Evolutionary conservation across 2,797 vertebrate species (phyloP), one percentile per base, ranked within the genome.

Genomic region (Melanitta fusca): DNA sequence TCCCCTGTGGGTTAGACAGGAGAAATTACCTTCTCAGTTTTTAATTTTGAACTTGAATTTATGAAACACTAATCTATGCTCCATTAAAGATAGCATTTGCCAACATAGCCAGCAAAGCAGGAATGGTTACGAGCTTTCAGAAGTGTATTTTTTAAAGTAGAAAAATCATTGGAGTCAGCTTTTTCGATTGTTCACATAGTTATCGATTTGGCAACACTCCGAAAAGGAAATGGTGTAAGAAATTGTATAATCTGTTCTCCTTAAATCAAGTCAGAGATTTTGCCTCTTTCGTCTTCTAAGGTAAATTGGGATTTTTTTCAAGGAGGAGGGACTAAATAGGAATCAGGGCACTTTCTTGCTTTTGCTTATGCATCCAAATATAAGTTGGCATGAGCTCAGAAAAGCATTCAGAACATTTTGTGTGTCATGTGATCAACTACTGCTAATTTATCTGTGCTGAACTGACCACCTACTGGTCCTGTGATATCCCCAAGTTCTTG

Each of bases 1-100:
- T 93, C 82, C 54, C 77, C 80, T 27, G 70, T 8, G 80, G 53
- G 56, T 64, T 61, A 85, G 77, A 82, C 1, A 73, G 74, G 51
- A 93, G 57, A 96, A 96, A 94, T 77, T 82, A 93, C 80, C 87
- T 94, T 85, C 61, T 82, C 39, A 61, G 36, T 64, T 86, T 96
- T 93, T 94, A 92, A 95, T 95, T 95, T 88, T 92, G 81, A 84
- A 75, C 41, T 84, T 84, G 53, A 91, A 91, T 96, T 93, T 93
- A 91, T 92, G 82, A 91, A 92, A 84, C 80, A 32, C 24, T 94
- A 91, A 94, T 61, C 53, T 79, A 71, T 9, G 32, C 68, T 81
- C 64, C 87, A 85, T 87, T 95, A 91, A 93, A 95, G 72, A 88
- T 20, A 83, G 61, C 22, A 71, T 61, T 93, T 91, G 13, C 32